phyloP scores from a whole-genome alignment of 2,888 invertebrate species.

The Microdon myrmicae region DNA sequence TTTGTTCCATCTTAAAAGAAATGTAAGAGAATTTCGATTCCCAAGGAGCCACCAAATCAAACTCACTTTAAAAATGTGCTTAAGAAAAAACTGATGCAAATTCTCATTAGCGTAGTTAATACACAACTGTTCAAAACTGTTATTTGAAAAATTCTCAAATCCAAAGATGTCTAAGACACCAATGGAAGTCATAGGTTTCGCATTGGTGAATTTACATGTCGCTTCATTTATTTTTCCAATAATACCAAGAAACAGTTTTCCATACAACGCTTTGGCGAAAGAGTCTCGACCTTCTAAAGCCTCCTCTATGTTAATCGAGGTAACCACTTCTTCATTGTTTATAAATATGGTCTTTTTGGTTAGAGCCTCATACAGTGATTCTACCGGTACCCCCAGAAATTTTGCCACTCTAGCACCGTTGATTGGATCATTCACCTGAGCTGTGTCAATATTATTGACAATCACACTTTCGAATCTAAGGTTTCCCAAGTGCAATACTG shows the following conservation, averaged over 20 bases:
- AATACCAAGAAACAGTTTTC: slow-evolving; percentile 88
- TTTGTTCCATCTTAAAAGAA: slow-evolving; percentile 78
- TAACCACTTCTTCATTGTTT: slow-evolving; percentile 83
- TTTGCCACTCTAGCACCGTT: slow-evolving; percentile 78
- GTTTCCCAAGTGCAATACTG: slow-evolving; percentile 92
- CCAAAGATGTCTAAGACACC: slow-evolving; percentile 97
- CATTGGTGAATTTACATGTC: slow-evolving; percentile 70
- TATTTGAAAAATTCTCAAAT: slow-evolving; percentile 92
- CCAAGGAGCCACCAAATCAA: background rate
- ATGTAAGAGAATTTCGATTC: background rate
- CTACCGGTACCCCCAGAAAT: slow-evolving; percentile 77
- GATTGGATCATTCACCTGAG: slow-evolving; percentile 79
- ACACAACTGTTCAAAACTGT: slow-evolving; percentile 95
- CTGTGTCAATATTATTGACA: slow-evolving; percentile 86
- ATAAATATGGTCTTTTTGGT: slow-evolving; percentile 87
- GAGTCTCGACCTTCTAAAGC: slow-evolving; percentile 90
- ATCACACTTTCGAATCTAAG: slow-evolving; percentile 81
- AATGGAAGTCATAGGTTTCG: slow-evolving; percentile 75
- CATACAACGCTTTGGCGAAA: slow-evolving; percentile 92
- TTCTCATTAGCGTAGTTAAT: slow-evolving; percentile 98
- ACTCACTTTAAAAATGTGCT: slow-evolving; percentile 86
- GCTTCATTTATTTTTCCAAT: slow-evolving; percentile 90
- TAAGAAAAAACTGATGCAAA: slow-evolving; percentile 94
- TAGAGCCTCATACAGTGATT: slow-evolving; percentile 80
- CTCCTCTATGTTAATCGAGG: slow-evolving; percentile 78